A percentile compares a stretch with the other conserved stretches of the same genome.
These are phyloP conservation scores for Cyrtonyx montezumae DNA, from an alignment of 2,113 vertebrate species.

Conservation along the genomic window DNA sequence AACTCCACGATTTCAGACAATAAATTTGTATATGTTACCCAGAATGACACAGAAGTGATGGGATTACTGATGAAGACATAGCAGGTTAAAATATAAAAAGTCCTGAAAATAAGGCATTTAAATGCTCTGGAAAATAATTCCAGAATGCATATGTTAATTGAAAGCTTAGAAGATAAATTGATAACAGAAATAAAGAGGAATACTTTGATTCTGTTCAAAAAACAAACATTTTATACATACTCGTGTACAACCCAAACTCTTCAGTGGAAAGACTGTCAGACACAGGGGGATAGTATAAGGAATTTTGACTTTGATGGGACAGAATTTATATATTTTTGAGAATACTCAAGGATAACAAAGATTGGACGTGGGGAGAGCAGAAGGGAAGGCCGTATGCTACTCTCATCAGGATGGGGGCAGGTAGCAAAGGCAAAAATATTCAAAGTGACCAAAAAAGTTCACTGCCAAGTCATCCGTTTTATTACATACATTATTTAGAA, in stretches of 20 bases:
- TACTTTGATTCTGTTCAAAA: neutral
- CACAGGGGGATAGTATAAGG: neutral
- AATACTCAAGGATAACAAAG: neutral
- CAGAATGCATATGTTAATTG: neutral
- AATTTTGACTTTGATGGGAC: neutral
- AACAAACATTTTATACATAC: neutral
- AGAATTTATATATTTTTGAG: neutral
- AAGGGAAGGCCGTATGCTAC: neutral
- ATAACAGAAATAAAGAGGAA: neutral
- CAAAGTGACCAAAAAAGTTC: neutral
- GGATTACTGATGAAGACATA: neutral
- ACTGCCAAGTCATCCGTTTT: neutral
- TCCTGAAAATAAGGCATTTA: neutral
- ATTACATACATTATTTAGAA: neutral
- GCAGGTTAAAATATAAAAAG: neutral
- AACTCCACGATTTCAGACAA: neutral
- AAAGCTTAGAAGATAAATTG: neutral
- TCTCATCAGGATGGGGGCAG: neutral
- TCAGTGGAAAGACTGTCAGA: neutral
- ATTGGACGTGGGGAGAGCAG: rapidly evolving
- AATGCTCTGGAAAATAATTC: neutral
- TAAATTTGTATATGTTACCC: neutral
- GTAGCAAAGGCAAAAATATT: neutral
- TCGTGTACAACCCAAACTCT: neutral
- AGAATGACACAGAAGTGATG: neutral